Evolutionary conservation across 2,113 vertebrate genomes (phyloP), one percentile per base, ranked within the genome.

Genomic region (Zosterops borbonicus): DNA sequence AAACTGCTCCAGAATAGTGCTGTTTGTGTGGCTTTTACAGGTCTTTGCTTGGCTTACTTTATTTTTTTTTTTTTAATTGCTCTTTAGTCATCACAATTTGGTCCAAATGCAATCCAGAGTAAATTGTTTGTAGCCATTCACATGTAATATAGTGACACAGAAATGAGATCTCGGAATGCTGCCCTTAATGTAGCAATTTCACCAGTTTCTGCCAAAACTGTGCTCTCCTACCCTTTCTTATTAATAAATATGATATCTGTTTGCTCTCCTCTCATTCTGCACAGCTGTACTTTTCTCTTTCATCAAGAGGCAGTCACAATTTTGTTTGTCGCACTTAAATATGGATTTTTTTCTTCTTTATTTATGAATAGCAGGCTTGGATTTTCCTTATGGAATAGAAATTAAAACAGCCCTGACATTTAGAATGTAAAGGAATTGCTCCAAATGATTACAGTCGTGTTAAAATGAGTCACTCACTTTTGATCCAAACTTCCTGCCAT

Each of bases 381-480:
- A 64, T 81, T 95, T 94, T 95, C 88, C 76, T 92, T 84, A 90
- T 79, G 86, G 76, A 93, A 93, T 56, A 90, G 60, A 75, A 90
- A 94, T 93, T 93, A 33, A 90, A 94, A 50, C 56, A 94, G 46
- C 41, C 25, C 28, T 94, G 90, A 84, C 92, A 95, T 96, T 95
- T 91, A 86, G 44, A 87, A 92, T 76, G 58, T 64, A 92, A 90
- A 90, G 69, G 83, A 95, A 89, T 82, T 83, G 49, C 52, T 96
- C 69, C 56, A 87, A 67, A 47, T 75, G 23, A 86, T 96, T 90
- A 90, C 33, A 92, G 73, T 78, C 0, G 0, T 95, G 80, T 89
- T 96, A 87, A 93, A 90, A 84, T 97, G 95, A 97, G 86, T 96
- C 90, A 96, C 6, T 23, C 37, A 27, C 62, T 96, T 94, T 93